phyloP scores from a whole-genome alignment of 2,113 vertebrate species.

The Columba janthina region DNA sequence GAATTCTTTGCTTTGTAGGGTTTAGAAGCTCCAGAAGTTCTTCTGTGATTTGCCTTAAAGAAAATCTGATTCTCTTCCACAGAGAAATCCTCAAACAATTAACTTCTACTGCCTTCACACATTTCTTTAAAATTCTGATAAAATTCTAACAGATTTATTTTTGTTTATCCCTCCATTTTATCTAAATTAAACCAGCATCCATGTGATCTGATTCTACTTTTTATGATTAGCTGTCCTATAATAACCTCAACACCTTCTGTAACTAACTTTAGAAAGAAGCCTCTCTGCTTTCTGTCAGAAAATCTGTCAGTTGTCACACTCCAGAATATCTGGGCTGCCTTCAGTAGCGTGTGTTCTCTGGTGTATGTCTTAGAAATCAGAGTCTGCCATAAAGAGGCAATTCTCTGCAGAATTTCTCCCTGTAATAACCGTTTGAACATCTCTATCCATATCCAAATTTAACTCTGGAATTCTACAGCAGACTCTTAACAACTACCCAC shows the following conservation, averaged over 20 bases:
- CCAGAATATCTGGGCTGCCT: conserved; percentile 4
- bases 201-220: neutral
- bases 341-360: neutral
- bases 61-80: neutral
- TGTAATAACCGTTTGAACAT: neutral
- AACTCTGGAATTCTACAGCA: conserved; percentile 23
- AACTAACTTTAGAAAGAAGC: conserved; percentile 38
- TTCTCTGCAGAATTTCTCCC: conserved; percentile 4
- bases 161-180: neutral
- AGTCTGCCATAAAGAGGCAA: neutral
- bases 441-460: conserved; percentile 37
- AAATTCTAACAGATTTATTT: neutral
- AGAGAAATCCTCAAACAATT: neutral
- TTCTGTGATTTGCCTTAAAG: neutral
- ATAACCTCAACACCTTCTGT: conserved; percentile 2
- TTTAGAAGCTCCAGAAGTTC: neutral
- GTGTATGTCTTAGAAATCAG: neutral
- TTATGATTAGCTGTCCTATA: neutral
- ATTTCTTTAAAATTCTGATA: neutral
- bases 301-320: conserved; percentile 47
- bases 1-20: neutral
- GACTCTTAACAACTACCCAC: conserved; percentile 1
- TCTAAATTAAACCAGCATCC: neutral
- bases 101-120: neutral
- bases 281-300: conserved; percentile 29